Conservation (phyloP, 2,888 invertebrate species). For the Rhagonycha fulva region DNA sequence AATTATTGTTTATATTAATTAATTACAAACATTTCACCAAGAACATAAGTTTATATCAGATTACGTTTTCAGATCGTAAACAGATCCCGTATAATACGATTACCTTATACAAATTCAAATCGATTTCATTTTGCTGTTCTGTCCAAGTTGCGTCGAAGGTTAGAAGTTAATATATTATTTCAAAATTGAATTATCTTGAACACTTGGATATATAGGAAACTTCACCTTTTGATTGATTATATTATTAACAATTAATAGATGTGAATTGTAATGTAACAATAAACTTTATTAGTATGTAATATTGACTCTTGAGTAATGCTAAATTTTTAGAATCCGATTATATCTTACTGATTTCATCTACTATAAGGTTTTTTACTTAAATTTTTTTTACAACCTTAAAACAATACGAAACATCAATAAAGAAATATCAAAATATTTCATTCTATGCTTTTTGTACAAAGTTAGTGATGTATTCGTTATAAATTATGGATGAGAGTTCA, state of each 20-base stretch:
- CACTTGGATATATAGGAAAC: background rate
- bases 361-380: background rate
- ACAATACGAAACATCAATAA: background rate
- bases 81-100: slow-evolving; percentile 25
- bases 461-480: background rate
- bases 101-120: slow-evolving; percentile 17
- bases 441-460: background rate
- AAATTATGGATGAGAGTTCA: background rate
- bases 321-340: background rate
- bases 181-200: background rate
- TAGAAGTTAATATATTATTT: background rate
- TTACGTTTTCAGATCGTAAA: slow-evolving; percentile 25
- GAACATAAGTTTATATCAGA: slow-evolving; percentile 14
- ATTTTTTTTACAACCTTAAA: background rate
- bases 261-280: too few relatives aligned
- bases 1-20: background rate
- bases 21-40: background rate
- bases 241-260: background rate
- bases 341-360: background rate
- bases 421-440: background rate
- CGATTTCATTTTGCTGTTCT: slow-evolving; percentile 15
- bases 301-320: too few relatives aligned
- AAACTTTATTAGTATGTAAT: background rate
- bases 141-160: background rate
- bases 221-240: background rate